Percentiles rank a stretch among this genome's conserved stretches.
Conservation (phyloP, 2,113 vertebrate genomes). For the Conger conger region DNA sequence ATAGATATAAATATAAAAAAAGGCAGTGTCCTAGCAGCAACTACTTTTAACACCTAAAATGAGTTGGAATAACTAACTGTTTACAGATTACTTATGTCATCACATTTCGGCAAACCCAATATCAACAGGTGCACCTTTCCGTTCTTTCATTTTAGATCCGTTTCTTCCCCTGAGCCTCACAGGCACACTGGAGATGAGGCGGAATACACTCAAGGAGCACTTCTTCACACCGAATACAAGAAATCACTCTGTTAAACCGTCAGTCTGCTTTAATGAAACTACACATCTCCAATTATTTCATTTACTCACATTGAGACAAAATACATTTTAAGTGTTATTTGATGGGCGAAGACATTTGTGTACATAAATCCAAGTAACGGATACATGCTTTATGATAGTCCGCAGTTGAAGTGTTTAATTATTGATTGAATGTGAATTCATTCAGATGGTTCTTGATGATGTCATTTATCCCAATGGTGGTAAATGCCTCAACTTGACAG, state of each 20-base stretch:
- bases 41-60: conserved; percentile 77
- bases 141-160: neutral
- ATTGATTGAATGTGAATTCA: conserved; percentile 5
- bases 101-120: conserved; percentile 98
- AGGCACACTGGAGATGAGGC: neutral
- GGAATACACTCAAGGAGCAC: neutral
- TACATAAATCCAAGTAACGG: neutral
- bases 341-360: neutral
- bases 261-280: neutral
- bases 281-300: neutral
- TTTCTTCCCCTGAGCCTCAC: neutral
- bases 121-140: conserved; percentile 64
- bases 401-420: neutral
- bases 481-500: neutral
- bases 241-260: neutral
- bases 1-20: too few relatives aligned
- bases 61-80: conserved; percentile 68
- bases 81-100: conserved; percentile 98
- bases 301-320: neutral
- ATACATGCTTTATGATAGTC: neutral
- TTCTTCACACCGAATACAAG: neutral
- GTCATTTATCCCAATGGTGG: neutral
- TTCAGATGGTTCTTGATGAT: conserved; percentile 1
- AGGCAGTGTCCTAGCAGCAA: too few relatives aligned
- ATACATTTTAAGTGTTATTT: neutral